A percentile compares a stretch with the other conserved stretches of the same genome.
These are phyloP conservation scores for Malaclemys terrapin DNA, from an alignment of 2,113 vertebrate genomes.

Conservation along the genomic window DNA sequence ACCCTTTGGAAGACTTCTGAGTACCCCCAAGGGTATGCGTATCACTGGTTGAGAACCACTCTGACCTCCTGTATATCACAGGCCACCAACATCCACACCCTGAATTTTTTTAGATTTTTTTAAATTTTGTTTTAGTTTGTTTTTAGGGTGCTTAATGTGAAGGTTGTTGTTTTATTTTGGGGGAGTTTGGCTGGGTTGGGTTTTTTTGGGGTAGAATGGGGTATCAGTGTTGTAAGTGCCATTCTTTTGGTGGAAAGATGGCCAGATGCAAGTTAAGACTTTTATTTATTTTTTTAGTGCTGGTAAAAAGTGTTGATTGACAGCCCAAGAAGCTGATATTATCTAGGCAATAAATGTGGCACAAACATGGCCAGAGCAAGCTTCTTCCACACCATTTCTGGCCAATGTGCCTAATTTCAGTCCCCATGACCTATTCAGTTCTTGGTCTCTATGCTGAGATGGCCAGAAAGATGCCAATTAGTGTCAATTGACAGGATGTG, in stretches of 20 bases:
- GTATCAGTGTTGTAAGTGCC: neutral
- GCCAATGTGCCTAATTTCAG: neutral
- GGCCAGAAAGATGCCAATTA: neutral
- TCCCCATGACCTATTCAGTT: rapidly evolving
- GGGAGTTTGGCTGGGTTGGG: neutral
- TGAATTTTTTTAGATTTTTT: neutral
- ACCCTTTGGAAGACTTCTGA: no score
- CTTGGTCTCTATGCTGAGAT: neutral
- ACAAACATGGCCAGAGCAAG: neutral
- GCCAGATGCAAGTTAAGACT: neutral
- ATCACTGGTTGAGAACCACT: no score
- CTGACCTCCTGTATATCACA: neutral
- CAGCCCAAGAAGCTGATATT: neutral
- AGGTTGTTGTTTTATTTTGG: neutral
- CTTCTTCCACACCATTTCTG: neutral
- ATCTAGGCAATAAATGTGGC: neutral
- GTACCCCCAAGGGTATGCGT: no score
- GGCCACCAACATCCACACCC: neutral
- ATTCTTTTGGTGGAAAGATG: neutral
- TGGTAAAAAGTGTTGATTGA: neutral
- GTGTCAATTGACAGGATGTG: neutral
- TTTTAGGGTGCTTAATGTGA: neutral
- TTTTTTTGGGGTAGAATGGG: neutral
- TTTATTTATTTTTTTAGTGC: neutral
- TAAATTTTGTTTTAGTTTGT: neutral